phyloP scores from a whole-genome alignment of 2,113 vertebrate species.

The Nannospalax galili region DNA sequence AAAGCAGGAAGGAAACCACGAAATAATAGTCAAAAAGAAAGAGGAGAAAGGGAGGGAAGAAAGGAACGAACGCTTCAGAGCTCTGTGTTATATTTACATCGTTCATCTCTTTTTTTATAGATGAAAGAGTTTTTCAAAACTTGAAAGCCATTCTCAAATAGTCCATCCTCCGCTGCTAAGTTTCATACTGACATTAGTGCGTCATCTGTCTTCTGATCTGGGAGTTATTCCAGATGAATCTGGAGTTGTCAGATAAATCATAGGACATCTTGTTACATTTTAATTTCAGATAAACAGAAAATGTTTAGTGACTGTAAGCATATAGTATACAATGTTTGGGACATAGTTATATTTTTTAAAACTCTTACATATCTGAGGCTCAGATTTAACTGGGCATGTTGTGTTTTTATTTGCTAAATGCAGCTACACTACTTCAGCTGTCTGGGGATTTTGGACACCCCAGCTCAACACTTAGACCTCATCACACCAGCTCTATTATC shows the following conservation, averaged over 20 bases:
- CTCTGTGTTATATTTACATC: neutral
- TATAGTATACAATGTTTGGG: neutral
- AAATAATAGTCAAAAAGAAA: neutral
- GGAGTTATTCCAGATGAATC: neutral
- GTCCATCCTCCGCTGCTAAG: neutral
- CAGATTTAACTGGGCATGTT: neutral
- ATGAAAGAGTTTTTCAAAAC: neutral
- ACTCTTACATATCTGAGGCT: neutral
- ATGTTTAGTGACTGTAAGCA: neutral
- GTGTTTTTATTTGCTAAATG: neutral
- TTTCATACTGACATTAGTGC: neutral
- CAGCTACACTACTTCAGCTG: neutral
- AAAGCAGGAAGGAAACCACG: neutral
- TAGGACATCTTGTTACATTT: neutral
- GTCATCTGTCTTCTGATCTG: conserved; percentile 22
- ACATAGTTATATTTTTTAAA: neutral
- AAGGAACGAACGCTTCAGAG: neutral
- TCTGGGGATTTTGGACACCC: neutral
- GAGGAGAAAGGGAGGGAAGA: neutral
- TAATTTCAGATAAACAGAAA: conserved; percentile 7
- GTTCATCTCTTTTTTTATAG: neutral
- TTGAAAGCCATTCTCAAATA: neutral
- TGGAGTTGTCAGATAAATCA: neutral
- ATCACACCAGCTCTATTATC: neutral
- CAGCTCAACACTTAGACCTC: neutral